Evolutionary conservation across 2,797 vertebrate species (phyloP).

Genomic region (Poeciliopsis infans): DNA sequence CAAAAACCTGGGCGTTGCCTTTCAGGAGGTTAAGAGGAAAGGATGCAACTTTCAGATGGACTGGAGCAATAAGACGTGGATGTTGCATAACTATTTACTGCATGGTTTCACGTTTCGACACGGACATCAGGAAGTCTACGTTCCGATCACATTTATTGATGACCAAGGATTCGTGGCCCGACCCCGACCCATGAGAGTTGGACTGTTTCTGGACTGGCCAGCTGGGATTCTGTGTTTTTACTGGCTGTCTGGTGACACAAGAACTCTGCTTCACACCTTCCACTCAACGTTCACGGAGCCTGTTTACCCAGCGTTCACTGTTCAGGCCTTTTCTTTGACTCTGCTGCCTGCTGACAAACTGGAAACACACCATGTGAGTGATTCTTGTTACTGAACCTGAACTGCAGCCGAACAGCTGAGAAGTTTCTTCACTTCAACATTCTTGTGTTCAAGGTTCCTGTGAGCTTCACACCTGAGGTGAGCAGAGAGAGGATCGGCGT

Average conservation of each 20-base stretch:
- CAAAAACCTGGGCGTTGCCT: constrained; percentile 18
- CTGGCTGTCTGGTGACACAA: not conserved
- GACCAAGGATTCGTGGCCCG: fast-evolving
- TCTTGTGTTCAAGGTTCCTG: not conserved
- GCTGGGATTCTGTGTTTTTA: constrained; percentile 6
- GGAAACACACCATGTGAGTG: constrained; percentile 16
- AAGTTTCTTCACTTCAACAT: fast-evolving
- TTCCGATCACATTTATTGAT: not conserved
- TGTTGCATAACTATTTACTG: fast-evolving
- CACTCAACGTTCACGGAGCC: constrained; percentile 24
- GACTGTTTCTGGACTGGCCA: constrained; percentile 27
- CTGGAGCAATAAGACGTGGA: fast-evolving
- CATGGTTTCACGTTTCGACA: not conserved
- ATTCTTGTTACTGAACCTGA: not conserved
- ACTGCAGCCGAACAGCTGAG: not conserved
- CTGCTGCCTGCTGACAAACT: not conserved
- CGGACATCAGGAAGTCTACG: not conserved
- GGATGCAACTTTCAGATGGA: not conserved
- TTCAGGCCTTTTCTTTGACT: not conserved
- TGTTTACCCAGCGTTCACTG: not conserved
- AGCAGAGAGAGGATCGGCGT: not conserved
- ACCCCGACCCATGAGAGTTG: not conserved
- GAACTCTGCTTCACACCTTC: constrained; percentile 34
- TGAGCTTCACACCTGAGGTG: constrained; percentile 25
- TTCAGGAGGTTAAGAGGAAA: constrained; percentile 35